A percentile compares a stretch with the other conserved stretches of the same genome.
Conservation (phyloP, 2,888 invertebrate species). For the Drosophila formosana region DNA sequence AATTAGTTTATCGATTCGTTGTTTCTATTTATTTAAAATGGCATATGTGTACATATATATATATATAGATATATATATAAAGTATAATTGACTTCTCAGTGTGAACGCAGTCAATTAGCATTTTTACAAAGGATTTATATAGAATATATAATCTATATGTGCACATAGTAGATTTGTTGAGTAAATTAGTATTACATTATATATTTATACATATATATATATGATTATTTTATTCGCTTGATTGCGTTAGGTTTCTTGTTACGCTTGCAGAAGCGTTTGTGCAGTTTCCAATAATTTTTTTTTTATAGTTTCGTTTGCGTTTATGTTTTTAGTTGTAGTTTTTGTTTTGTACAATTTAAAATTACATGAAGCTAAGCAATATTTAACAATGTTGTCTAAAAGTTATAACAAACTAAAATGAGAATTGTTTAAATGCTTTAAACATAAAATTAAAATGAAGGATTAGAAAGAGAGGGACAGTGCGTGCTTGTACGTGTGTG, state of each 20-base stretch:
- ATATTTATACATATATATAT: conserved; percentile 10
- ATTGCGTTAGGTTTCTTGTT: conserved; percentile 16
- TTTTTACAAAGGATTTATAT: conserved; percentile 28
- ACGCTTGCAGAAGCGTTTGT: conserved; percentile 9
- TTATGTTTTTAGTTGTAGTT: conserved; percentile 2
- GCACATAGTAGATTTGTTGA: conserved; percentile 35
- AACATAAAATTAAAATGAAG: conserved; percentile 1
- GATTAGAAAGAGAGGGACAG: neutral
- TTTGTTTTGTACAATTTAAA: conserved; percentile 33
- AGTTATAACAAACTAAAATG: conserved; percentile 54
- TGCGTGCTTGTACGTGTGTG: neutral
- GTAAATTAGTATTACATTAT: conserved; percentile 28
- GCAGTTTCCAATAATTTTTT: neutral
- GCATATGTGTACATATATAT: conserved; percentile 9
- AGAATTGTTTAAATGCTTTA: conserved; percentile 24
- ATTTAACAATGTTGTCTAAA: conserved; percentile 71
- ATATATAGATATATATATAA: conserved; percentile 22
- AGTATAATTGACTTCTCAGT: conserved; percentile 29
- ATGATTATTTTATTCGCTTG: conserved; percentile 36
- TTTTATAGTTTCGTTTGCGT: neutral
- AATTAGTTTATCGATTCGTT: conserved; percentile 7
- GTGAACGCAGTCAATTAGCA: conserved; percentile 7
- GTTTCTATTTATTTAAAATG: conserved; percentile 22
- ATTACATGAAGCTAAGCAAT: conserved; percentile 65
- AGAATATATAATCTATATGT: conserved; percentile 36